A percentile compares a stretch with the other conserved stretches of the same genome.
phyloP scores from a whole-genome alignment of 2,888 invertebrate species.

The Torymus tubicola region DNA sequence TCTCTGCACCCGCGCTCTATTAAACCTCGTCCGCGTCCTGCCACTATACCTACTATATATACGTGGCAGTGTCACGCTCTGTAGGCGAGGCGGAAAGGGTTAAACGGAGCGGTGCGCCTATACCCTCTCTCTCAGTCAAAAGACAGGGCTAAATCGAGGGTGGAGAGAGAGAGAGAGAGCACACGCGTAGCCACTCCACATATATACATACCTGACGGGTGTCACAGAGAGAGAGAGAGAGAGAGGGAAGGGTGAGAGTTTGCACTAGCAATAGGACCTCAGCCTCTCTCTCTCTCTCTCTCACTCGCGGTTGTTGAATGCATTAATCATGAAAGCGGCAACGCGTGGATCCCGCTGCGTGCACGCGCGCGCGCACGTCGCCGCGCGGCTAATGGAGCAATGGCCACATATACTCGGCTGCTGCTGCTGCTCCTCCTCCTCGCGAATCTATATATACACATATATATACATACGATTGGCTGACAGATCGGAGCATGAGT shows the following conservation, averaged over 20 bases:
- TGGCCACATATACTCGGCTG: too few relatives aligned
- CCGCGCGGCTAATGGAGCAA: conserved; percentile 29
- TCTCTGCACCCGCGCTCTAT: too few relatives aligned
- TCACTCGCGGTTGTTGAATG: conserved; percentile 40
- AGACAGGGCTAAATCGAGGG: conserved; percentile 36
- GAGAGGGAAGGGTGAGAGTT: not conserved
- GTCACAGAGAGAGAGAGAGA: not conserved
- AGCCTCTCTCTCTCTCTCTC: too few relatives aligned
- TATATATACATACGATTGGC: conserved; percentile 6
- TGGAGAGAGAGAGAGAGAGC: conserved; percentile 7
- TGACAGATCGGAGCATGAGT: conserved; percentile 15
- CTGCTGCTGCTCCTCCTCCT: too few relatives aligned
- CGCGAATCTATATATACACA: too few relatives aligned
- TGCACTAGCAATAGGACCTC: too few relatives aligned
- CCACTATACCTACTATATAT: too few relatives aligned
- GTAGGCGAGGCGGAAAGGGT: not conserved
- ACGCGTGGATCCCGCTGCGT: not conserved
- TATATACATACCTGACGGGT: too few relatives aligned
- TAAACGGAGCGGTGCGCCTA: not conserved
- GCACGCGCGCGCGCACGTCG: not conserved
- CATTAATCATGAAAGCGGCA: conserved; percentile 47
- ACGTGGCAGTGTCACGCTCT: too few relatives aligned
- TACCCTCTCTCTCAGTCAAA: not conserved
- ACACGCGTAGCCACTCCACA: too few relatives aligned
- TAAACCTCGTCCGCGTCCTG: too few relatives aligned